Evolutionary conservation across 2,888 invertebrate genomes (phyloP), one percentile per base, ranked within the genome.

Genomic region (Craniophora ligustri): DNA sequence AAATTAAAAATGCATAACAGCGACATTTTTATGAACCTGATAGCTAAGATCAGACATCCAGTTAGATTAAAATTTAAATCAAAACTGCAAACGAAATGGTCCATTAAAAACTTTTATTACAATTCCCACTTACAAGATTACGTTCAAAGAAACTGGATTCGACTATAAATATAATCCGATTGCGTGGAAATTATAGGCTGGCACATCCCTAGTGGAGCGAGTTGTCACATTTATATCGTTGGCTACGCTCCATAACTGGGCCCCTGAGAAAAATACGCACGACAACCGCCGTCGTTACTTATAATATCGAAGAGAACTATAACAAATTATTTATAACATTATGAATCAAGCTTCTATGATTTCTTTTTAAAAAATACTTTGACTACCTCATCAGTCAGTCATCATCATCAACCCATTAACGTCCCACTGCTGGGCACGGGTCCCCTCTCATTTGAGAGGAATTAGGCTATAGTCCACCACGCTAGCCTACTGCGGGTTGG

Each of bases 171-270:
- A 42, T 5, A 21, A 16, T 42, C 14, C 6, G 5, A 26, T 46
- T 6, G 5, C 5, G 31, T 19, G 21, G 11, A 39, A 16, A 41
- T 30, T 19, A 7, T 32, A 39, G 30, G 13, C 7, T 57, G 28
- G 55, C 54, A 6, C 51, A 57, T 60, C 57, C 51, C 58, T 47
- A 45, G 49, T 18, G 18, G 15, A 49, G 48, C 48, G 26, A 47
- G 36, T 49, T 61, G 56, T 67, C 58, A 63, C 58, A 45, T 32
- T 47, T 53, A 66, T 62, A 51, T 36, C 54, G 34, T 67, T 75
- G 75, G 72, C 72, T 48, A 38, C 14, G 49, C 44, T 65, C 72
- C 72, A 75, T 72, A 68, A 72, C 53, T 59, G 54, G 34, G 50
- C 72, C 72, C 72, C 19, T 5, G 72, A 72, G 75, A 62, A 67